These are phyloP conservation scores for Triplophysa bombifrons DNA, from an alignment of 2,797 vertebrate species.

Conservation along the genomic window DNA sequence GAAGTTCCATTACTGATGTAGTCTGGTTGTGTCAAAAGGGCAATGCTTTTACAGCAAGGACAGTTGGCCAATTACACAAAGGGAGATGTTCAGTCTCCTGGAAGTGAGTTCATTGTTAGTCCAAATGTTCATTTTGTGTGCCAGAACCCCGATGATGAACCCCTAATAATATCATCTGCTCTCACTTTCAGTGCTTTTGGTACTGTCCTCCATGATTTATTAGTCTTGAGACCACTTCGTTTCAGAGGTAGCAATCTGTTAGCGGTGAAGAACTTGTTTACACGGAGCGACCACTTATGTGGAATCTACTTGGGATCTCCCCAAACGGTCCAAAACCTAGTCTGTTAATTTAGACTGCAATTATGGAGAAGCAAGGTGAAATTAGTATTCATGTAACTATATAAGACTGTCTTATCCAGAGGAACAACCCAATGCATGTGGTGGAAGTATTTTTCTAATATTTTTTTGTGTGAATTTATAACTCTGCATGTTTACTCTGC, in stretches of 20 bases:
- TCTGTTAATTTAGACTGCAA: too few relatives aligned
- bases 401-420: too few relatives aligned
- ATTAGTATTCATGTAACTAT: too few relatives aligned
- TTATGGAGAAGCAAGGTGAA: too few relatives aligned
- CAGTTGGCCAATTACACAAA: constrained; percentile 19
- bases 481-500: too few relatives aligned
- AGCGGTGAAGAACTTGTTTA: neutral
- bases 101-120: neutral
- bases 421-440: too few relatives aligned
- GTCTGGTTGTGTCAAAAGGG: constrained; percentile 9
- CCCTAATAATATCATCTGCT: constrained; percentile 45
- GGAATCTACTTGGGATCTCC: neutral
- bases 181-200: neutral
- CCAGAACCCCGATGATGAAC: constrained; percentile 29
- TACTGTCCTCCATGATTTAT: constrained; percentile 55
- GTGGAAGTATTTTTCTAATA: too few relatives aligned
- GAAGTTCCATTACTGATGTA: neutral
- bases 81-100: neutral
- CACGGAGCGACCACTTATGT: constrained; percentile 6
- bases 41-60: constrained; percentile 2
- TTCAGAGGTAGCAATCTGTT: constrained; percentile 31
- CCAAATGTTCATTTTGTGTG: constrained; percentile 5
- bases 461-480: too few relatives aligned
- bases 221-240: constrained; percentile 41
- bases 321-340: too few relatives aligned